These are phyloP conservation scores for Oncopodura yosiiana DNA, from an alignment of 1,140 invertebrate genomes.

Conservation along the genomic window DNA sequence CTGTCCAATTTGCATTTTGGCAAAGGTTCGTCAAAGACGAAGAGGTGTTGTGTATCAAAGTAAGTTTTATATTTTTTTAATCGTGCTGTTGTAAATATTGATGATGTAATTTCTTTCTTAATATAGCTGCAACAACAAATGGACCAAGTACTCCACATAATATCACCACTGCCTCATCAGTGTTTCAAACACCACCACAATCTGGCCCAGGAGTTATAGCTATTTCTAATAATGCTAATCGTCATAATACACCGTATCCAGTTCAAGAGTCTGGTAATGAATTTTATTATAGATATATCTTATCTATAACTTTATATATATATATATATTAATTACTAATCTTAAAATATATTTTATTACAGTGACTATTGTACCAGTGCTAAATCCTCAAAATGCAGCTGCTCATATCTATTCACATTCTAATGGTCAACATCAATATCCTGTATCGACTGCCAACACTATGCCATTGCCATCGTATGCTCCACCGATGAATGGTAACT, in stretches of 20 bases:
- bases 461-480: background rate
- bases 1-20: constrained; percentile 30
- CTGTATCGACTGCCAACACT: background rate
- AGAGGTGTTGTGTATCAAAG: constrained; percentile 22
- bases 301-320: background rate
- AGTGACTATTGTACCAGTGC: constrained; percentile 7
- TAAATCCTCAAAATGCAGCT: constrained; percentile 4
- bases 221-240: constrained; percentile 15
- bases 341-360: background rate
- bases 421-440: background rate
- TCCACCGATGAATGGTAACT: background rate
- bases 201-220: constrained; percentile 9
- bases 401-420: background rate
- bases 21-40: constrained; percentile 23
- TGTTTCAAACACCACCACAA: too few species aligned
- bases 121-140: constrained; percentile 9
- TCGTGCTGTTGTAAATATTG: background rate
- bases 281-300: background rate
- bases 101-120: background rate
- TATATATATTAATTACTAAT: background rate
- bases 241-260: constrained; percentile 16
- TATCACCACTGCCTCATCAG: too few species aligned
- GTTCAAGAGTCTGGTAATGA: constrained; percentile 23
- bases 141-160: too few species aligned
- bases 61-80: constrained; percentile 10